Conservation (phyloP, 23 tunicate species). For the Aplidium turbinatum region DNA sequence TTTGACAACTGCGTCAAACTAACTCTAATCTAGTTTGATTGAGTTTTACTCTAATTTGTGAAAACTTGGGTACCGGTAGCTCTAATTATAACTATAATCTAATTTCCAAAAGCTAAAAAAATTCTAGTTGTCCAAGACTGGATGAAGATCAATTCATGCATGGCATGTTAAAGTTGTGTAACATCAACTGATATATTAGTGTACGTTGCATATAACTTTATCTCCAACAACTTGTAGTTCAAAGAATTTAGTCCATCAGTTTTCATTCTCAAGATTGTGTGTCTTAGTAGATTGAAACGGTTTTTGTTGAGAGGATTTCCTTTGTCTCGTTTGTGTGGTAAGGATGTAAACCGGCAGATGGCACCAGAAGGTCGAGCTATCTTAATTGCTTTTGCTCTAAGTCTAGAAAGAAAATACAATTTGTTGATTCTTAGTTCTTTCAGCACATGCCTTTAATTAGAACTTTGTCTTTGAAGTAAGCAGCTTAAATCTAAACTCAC, state of each 20-base stretch:
- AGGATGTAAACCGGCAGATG: slow-evolving; percentile 42
- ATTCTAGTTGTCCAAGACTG: too few species aligned
- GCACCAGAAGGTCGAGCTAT: slow-evolving; percentile 23
- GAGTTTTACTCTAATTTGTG: too few species aligned
- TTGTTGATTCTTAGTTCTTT: too few species aligned
- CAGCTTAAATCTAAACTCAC: neutral
- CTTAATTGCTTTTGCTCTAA: slow-evolving; percentile 7
- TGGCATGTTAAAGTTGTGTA: neutral
- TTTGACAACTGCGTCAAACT: too few species aligned
- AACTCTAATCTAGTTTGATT: too few species aligned
- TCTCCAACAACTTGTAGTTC: neutral
- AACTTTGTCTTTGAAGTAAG: too few species aligned
- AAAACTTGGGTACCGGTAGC: too few species aligned
- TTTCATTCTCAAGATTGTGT: slow-evolving; percentile 4
- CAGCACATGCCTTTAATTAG: too few species aligned
- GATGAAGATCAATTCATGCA: neutral
- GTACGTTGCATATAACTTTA: slow-evolving; percentile 2
- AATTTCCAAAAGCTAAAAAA: too few species aligned
- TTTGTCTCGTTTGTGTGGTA: slow-evolving; percentile 27
- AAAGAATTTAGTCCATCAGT: slow-evolving; percentile 34
- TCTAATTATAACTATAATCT: too few species aligned
- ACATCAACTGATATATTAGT: slow-evolving; percentile 21
- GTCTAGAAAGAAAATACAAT: slow-evolving; percentile 8
- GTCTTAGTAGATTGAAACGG: slow-evolving; percentile 4
- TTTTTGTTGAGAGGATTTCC: slow-evolving; percentile 20